Percentiles rank a stretch among this genome's conserved stretches.
Evolutionary conservation across 2,888 invertebrate species (phyloP).

Genomic region (Camponotus fellah): DNA sequence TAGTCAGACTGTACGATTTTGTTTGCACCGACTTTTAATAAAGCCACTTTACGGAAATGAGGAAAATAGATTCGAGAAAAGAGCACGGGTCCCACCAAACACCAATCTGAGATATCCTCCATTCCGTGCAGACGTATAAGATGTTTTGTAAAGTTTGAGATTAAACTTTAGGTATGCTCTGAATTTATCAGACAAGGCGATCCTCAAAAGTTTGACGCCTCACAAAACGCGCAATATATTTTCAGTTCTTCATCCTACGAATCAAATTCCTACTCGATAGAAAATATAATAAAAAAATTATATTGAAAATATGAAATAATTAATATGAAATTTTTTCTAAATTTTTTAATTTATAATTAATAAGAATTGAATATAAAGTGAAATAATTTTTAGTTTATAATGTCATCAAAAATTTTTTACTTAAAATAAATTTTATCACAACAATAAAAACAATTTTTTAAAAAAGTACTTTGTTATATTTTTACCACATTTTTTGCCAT

Average conservation of each 20-base stretch:
- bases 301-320: not conserved
- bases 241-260: not conserved
- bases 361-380: not conserved
- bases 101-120: not conserved
- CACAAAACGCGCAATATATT: conserved; percentile 1
- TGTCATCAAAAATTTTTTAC: not conserved
- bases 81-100: not conserved
- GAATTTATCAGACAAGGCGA: conserved; percentile 16
- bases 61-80: not conserved
- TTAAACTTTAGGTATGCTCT: conserved; percentile 20
- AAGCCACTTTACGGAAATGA: conserved; percentile 13
- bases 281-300: not conserved
- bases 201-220: not conserved
- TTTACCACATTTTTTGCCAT: not conserved
- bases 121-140: not conserved
- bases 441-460: not conserved
- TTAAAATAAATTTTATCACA: not conserved
- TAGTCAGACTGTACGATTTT: not conserved
- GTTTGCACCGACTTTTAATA: conserved; percentile 12
- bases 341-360: not conserved
- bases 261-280: not conserved
- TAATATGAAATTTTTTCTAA: not conserved
- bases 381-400: not conserved
- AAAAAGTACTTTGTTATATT: not conserved
- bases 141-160: conserved; percentile 12